Evolutionary conservation across 2,797 vertebrate species (phyloP).

Genomic region (Perodicticus potto): DNA sequence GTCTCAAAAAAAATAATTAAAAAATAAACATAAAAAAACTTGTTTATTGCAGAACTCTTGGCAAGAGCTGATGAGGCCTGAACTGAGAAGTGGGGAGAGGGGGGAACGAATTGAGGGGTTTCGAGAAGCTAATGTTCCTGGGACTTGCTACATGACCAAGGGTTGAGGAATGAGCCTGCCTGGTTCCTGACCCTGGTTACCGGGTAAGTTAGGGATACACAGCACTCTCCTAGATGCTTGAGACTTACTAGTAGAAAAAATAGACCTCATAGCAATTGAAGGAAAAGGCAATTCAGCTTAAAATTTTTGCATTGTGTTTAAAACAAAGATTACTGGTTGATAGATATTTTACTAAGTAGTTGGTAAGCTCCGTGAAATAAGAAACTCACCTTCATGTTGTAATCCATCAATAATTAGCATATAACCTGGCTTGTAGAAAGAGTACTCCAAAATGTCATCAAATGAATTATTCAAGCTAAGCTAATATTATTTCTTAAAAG

Average conservation of each 20-base stretch:
- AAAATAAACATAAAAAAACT: background rate
- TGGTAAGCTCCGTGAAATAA: background rate
- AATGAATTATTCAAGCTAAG: conserved; percentile 35
- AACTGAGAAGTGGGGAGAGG: background rate
- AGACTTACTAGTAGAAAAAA: background rate
- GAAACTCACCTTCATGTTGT: background rate
- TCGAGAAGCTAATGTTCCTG: background rate
- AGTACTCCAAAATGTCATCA: background rate
- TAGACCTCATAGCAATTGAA: conserved; percentile 16
- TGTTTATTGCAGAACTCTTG: conserved; percentile 9
- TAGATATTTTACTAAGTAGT: background rate
- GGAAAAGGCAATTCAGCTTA: background rate
- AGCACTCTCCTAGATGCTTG: conserved; percentile 17
- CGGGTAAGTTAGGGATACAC: rapidly evolving
- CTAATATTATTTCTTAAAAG: conserved; percentile 20
- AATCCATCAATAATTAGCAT: background rate
- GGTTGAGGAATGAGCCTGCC: background rate
- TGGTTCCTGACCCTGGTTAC: background rate
- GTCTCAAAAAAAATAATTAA: too few species aligned
- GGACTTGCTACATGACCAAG: background rate
- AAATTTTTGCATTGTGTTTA: conserved; percentile 9
- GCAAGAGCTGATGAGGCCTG: background rate
- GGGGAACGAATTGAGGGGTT: background rate
- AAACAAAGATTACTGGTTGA: background rate
- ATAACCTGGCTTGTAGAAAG: background rate